A percentile compares a stretch with the other conserved stretches of the same genome.
These are phyloP conservation scores for Drosophila limbata DNA, from an alignment of 2,888 invertebrate species.

Conservation along the genomic window DNA sequence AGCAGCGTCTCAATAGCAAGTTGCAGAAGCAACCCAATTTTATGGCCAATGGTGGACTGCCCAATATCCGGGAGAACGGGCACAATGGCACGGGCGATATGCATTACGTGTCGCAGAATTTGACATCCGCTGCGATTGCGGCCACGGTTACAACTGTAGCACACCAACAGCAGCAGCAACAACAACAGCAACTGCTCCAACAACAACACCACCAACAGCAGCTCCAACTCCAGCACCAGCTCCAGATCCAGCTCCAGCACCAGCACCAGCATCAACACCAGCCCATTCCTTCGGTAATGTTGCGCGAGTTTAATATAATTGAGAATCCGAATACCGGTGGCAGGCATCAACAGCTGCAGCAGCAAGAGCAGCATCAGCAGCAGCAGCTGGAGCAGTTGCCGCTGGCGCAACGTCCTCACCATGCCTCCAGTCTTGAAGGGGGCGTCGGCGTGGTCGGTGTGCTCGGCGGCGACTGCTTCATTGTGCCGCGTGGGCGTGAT, in stretches of 20 bases:
- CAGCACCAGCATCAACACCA: slow-evolving; percentile 60
- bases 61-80: slow-evolving; percentile 84
- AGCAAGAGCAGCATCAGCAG: slow-evolving; percentile 39
- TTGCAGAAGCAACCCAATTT: slow-evolving; percentile 83
- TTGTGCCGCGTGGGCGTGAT: slow-evolving; percentile 62
- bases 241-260: slow-evolving; percentile 52
- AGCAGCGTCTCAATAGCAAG: slow-evolving; percentile 83
- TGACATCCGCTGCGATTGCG: slow-evolving; percentile 3
- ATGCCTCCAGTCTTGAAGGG: slow-evolving; percentile 45
- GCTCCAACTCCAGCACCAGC: slow-evolving; percentile 57
- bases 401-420: slow-evolving; percentile 43
- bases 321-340: slow-evolving; percentile 85
- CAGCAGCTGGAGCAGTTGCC: slow-evolving; percentile 62
- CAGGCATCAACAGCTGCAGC: slow-evolving; percentile 70
- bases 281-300: slow-evolving; percentile 86
- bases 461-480: slow-evolving; percentile 66
- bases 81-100: slow-evolving; percentile 53
- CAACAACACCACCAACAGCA: slow-evolving; percentile 52
- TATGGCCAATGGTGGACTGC: slow-evolving; percentile 83
- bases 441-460: slow-evolving; percentile 46
- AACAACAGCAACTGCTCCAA: slow-evolving; percentile 53
- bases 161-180: slow-evolving; percentile 53
- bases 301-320: slow-evolving; percentile 85
- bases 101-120: slow-evolving; percentile 43
- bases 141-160: slow-evolving; percentile 26